Conservation (phyloP, 2,888 invertebrate species). For the Venusia cambrica region DNA sequence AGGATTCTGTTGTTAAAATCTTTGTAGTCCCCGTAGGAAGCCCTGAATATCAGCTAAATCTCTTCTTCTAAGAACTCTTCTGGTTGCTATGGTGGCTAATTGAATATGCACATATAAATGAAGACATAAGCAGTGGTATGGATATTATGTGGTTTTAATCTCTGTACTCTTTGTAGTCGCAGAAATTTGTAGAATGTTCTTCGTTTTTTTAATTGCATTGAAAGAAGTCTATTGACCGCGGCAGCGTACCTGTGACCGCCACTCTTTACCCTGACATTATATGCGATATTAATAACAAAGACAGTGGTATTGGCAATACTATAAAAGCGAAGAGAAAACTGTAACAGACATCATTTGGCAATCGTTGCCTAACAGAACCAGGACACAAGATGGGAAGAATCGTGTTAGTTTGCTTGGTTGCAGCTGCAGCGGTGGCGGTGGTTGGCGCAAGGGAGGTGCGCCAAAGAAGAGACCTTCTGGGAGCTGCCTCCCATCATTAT, state of each 20-base stretch:
- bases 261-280: conserved; percentile 73
- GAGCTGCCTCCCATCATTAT: conserved; percentile 73
- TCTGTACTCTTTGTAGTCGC: too few relatives aligned
- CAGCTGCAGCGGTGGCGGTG: conserved; percentile 64
- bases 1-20: too few relatives aligned
- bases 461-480: conserved; percentile 67
- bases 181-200: too few relatives aligned
- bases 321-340: conserved; percentile 70
- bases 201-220: too few relatives aligned
- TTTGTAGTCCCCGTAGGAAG: too few relatives aligned
- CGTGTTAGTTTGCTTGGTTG: conserved; percentile 57
- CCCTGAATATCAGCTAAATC: too few relatives aligned
- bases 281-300: conserved; percentile 43
- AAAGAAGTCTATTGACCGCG: too few relatives aligned
- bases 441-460: conserved; percentile 73
- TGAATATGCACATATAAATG: too few relatives aligned
- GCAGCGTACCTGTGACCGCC: conserved; percentile 58
- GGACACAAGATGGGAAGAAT: conserved; percentile 60
- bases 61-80: too few relatives aligned
- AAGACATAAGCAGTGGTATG: too few relatives aligned
- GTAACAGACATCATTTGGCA: conserved; percentile 72
- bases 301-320: conserved; percentile 69
- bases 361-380: conserved; percentile 61
- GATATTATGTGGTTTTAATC: too few relatives aligned
- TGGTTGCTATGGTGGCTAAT: too few relatives aligned